Evolutionary conservation across 2,888 invertebrate genomes (phyloP).

Genomic region (Tillus elongatus): DNA sequence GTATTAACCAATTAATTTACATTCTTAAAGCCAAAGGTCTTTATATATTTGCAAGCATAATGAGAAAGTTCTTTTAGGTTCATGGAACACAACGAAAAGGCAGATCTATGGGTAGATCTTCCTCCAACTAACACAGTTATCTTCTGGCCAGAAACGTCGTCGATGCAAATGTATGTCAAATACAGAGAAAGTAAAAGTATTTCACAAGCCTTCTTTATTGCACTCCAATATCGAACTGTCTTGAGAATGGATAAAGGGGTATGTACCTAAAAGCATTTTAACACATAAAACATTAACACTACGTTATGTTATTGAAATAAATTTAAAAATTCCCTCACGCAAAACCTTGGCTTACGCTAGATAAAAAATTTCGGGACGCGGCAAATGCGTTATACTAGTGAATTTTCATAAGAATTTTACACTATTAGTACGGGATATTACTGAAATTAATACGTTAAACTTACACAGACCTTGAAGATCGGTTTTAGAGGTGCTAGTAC

Average conservation of each 20-base stretch:
- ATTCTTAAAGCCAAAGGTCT: too few relatives aligned
- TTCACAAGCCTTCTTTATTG: constrained; percentile 70
- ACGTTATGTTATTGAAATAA: constrained; percentile 6
- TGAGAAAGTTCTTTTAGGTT: constrained; percentile 44
- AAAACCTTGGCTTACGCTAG: too few relatives aligned
- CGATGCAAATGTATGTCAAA: constrained; percentile 73
- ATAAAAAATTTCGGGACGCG: too few relatives aligned
- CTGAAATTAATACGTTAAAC: too few relatives aligned
- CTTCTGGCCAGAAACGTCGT: constrained; percentile 76
- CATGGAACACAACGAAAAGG: constrained; percentile 79
- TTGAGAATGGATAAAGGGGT: constrained; percentile 78
- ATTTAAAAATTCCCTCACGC: too few relatives aligned
- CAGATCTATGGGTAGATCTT: constrained; percentile 75
- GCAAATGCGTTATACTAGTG: too few relatives aligned
- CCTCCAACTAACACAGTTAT: constrained; percentile 58
- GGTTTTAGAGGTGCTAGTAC: too few relatives aligned
- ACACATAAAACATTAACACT: constrained; percentile 1
- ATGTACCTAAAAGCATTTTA: constrained; percentile 38
- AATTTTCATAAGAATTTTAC: too few relatives aligned
- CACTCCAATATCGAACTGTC: constrained; percentile 60
- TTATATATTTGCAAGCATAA: background rate
- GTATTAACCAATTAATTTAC: too few relatives aligned
- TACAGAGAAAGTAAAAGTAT: constrained; percentile 64
- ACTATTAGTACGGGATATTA: too few relatives aligned
- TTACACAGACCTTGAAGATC: too few relatives aligned